A percentile compares a stretch with the other conserved stretches of the same genome.
Conservation (phyloP, 2,888 invertebrate species). For the Choreutis nemorana region DNA sequence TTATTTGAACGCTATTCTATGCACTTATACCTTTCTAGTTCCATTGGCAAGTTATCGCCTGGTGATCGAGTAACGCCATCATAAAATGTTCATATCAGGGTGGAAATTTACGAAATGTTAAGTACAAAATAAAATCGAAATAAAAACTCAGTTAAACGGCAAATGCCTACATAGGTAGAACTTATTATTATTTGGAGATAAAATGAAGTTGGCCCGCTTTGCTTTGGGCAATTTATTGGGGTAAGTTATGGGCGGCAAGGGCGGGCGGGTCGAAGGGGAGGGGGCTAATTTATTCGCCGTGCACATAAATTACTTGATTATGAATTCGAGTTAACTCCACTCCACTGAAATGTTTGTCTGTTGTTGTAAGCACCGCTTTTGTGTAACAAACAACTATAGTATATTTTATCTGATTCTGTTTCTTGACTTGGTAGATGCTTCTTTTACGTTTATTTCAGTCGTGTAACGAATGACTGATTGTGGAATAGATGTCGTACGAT, state of each 20-base stretch:
- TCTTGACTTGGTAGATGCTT: no score
- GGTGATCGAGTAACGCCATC: conserved; percentile 44
- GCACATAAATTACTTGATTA: conserved; percentile 68
- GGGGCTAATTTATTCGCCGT: conserved; percentile 66
- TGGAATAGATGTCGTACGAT: conserved; percentile 25
- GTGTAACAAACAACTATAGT: conserved; percentile 55
- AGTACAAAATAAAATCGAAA: conserved; percentile 40
- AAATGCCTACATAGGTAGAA: conserved; percentile 47
- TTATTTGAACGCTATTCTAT: no score
- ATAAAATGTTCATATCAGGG: conserved; percentile 50
- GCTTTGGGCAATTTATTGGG: conserved; percentile 65
- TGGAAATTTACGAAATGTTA: conserved; percentile 31
- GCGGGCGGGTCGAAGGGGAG: conserved; percentile 57
- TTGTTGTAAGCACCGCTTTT: conserved; percentile 57
- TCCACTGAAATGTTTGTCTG: conserved; percentile 56
- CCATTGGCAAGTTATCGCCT: conserved; percentile 27
- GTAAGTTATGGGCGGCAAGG: conserved; percentile 65
- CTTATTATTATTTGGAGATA: conserved; percentile 66
- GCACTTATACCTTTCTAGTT: conserved; percentile 24
- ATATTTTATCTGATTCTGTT: conserved; percentile 39
- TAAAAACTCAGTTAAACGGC: conserved; percentile 34
- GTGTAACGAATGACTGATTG: conserved; percentile 17
- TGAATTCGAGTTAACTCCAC: conserved; percentile 64
- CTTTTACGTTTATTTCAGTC: no score
- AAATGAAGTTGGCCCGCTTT: conserved; percentile 65